Conservation (phyloP, 2,113 vertebrate genomes). For the Forbesichthys agassizii region DNA sequence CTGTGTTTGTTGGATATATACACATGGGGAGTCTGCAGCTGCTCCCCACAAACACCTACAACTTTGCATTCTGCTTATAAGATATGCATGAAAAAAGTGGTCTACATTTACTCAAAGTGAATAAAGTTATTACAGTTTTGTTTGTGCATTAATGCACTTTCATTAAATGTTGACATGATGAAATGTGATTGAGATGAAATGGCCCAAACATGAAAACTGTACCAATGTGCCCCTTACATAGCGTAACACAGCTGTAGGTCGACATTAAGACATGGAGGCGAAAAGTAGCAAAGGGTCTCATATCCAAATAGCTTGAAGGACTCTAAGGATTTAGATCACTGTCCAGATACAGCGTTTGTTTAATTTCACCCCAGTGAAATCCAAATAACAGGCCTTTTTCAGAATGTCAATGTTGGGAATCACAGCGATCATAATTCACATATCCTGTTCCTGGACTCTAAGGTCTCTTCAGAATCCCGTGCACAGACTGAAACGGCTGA, state of each 20-base stretch:
- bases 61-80: no score
- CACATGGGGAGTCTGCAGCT: constrained; percentile 52
- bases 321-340: constrained; percentile 69
- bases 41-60: constrained; percentile 28
- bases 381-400: constrained; percentile 54
- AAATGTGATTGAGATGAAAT: constrained; percentile 20
- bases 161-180: no score
- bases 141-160: no score
- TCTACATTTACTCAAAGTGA: no score
- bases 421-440: constrained; percentile 60
- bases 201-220: constrained; percentile 43
- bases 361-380: constrained; percentile 66
- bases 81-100: no score
- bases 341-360: constrained; percentile 67
- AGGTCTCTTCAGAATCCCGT: constrained; percentile 63
- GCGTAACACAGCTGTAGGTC: constrained; percentile 45
- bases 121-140: no score
- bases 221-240: constrained; percentile 38
- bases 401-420: constrained; percentile 71
- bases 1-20: constrained; percentile 34
- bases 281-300: constrained; percentile 63
- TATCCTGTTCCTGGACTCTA: constrained; percentile 66
- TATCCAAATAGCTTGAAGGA: constrained; percentile 67
- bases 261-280: constrained; percentile 51
- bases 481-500: constrained; percentile 63